Evolutionary conservation across 2,797 vertebrate genomes (phyloP), one percentile per base, ranked within the genome.

Genomic region (Sebastes elongatus): DNA sequence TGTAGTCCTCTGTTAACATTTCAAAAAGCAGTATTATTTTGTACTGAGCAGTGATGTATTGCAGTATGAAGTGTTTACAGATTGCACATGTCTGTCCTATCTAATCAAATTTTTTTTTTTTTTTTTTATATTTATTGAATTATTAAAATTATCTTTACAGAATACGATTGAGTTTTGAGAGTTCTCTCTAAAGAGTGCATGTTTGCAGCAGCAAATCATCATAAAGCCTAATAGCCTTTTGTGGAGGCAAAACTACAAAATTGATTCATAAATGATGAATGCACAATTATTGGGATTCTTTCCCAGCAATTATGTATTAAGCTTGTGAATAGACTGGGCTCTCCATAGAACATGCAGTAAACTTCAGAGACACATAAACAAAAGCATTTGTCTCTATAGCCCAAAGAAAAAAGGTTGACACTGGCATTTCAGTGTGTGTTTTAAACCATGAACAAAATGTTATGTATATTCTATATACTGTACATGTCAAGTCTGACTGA

Each of bases 21-120:
- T 89, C 59, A 82, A 42, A 85, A 86, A 35, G 68, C 89, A 95
- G 91, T 94, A 90, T 94, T 94, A 88, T 82, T 84, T 85, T 86
- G 27, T 88, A 84, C 77, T 84, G 78, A 79, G 57, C 68, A 56
- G 78, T 88, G 63, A 86, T 86, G 65, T 91, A 78, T 86, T 86
- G 73, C 83, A 73, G 61, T 86, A 84, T 91, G 74, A 89, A 87
- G 74, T 81, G 78, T 85, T 90, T 92, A 81, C 76, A 71, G 80
- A 89, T 83, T 86, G 55, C 67, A 83, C 53, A 60, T 80, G 75
- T 88, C 65, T 86, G 79, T 85, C 64, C 57, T 78, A 82, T 80
- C 77, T 87, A 84, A 92, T 85, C 46, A 76, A 75, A 69, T 88
- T 57, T 78, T 2, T 63, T 9, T 67, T 86, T 55, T 0, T 11